Evolutionary conservation across 2,797 vertebrate genomes (phyloP), one percentile per base, ranked within the genome.

Genomic region (Babyrousa celebensis): DNA sequence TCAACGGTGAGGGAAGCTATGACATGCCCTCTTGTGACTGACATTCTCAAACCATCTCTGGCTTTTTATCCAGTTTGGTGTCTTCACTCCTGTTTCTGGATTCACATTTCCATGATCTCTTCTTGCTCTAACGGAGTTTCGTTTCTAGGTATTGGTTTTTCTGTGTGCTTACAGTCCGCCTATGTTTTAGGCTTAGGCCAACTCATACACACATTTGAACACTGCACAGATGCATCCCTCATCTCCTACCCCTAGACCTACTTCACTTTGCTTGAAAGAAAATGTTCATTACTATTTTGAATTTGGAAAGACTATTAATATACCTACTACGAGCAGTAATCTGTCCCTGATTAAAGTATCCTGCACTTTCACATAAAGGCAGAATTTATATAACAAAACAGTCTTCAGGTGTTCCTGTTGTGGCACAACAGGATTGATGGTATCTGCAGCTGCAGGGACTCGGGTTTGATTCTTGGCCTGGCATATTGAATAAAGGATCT

Each of bases 221-320:
- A 29, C 12, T 15, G 23, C 5, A 52, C 23, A 29, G 58, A 27
- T 74, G 68, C 32, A 29, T 27, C 23, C 43, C 17, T 63, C 14
- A 32, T 8, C 12, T 86, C 71, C 23, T 62, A 32, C 43, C 9
- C 23, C 40, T 36, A 63, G 43, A 63, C 43, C 23, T 15, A 17
- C 63, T 83, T 74, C 79, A 65, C 40, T 65, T 67, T 56, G 63
- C n/a, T 65, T 83, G 63, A 91, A 91, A 82, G 54, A 52, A 75
- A 54, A 23, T 54, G 9, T 72, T 83, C 48, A 56, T 78, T 91
- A 74, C 68, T 91, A 72, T 23, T 74, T 91, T 65, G 68, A 83
- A 74, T 63, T 20, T 12, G 29, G 23, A 54, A 54, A 70, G 32
- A 21, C 32, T 79, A 32, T 82, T 25, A 54, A 17, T 65, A 58